Percentiles rank a stretch among this genome's conserved stretches.
Conservation (phyloP, 2,797 vertebrate species). For the Smutsia temminckii region DNA sequence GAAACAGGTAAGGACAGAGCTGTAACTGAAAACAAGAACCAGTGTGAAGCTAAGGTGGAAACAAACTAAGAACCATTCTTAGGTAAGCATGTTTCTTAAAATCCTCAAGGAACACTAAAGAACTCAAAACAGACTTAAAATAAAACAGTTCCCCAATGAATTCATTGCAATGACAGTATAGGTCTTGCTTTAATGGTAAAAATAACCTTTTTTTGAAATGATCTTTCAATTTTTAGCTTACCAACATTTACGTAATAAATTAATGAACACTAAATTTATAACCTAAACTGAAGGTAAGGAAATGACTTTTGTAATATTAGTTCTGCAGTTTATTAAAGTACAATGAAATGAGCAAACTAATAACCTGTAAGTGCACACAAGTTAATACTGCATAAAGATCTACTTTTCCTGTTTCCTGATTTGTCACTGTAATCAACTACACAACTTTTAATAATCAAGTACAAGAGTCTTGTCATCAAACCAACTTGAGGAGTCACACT, state of each 20-base stretch:
- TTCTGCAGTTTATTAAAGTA: constrained; percentile 4
- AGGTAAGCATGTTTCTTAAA: constrained; percentile 49
- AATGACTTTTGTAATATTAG: background rate
- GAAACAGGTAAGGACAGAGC: background rate
- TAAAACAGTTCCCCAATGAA: constrained; percentile 19
- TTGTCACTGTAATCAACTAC: constrained; percentile 20
- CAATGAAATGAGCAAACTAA: background rate
- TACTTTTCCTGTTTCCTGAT: background rate
- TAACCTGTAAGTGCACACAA: constrained; percentile 29
- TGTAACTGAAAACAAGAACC: constrained; percentile 43
- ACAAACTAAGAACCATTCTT: constrained; percentile 48
- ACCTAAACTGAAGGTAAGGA: background rate
- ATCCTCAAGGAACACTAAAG: constrained; percentile 40
- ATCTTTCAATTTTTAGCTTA: constrained; percentile 2
- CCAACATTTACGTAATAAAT: constrained; percentile 16
- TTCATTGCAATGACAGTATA: background rate
- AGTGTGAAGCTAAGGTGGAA: constrained; percentile 32
- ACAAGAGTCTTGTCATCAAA: background rate
- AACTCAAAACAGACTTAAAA: constrained; percentile 34
- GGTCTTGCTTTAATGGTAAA: background rate
- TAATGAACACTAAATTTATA: constrained; percentile 23
- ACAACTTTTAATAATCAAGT: constrained; percentile 26
- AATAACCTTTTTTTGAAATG: constrained; percentile 22
- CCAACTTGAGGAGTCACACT: background rate
- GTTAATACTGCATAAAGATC: background rate